Conservation (phyloP, 2,113 vertebrate species). For the Neotragus pygmaeus region DNA sequence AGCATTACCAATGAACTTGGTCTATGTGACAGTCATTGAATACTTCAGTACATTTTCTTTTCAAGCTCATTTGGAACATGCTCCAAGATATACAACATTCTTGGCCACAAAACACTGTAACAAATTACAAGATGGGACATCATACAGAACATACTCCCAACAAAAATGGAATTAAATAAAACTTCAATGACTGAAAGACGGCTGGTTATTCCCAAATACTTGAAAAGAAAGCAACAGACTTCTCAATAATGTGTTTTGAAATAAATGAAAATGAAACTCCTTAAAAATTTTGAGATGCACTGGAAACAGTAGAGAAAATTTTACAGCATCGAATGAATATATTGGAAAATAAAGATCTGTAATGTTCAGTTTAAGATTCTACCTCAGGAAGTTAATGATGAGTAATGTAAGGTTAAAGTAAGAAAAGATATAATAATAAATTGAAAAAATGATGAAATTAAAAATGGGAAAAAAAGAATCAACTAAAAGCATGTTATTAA, state of each 20-base stretch:
- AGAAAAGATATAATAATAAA: background rate
- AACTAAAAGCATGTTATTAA: background rate
- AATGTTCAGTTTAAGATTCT: background rate
- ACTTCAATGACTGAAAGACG: background rate
- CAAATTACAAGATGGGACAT: background rate
- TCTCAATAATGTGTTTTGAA: background rate
- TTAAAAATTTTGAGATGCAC: background rate
- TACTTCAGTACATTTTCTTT: background rate
- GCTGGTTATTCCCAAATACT: background rate
- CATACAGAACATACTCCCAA: background rate
- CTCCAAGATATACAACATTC: background rate
- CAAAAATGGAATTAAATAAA: background rate
- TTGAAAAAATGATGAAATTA: background rate
- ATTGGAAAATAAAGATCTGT: background rate
- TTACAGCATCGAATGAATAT: background rate
- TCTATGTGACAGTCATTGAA: background rate
- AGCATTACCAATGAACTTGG: background rate
- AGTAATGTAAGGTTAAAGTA: background rate
- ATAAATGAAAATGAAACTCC: background rate
- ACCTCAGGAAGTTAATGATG: background rate
- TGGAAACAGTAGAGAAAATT: background rate
- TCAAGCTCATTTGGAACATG: background rate
- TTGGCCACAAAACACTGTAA: background rate
- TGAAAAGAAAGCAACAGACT: background rate
- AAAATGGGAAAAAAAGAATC: background rate